phyloP scores from a whole-genome alignment of 2,113 vertebrate species.

The Sturnira hondurensis region DNA sequence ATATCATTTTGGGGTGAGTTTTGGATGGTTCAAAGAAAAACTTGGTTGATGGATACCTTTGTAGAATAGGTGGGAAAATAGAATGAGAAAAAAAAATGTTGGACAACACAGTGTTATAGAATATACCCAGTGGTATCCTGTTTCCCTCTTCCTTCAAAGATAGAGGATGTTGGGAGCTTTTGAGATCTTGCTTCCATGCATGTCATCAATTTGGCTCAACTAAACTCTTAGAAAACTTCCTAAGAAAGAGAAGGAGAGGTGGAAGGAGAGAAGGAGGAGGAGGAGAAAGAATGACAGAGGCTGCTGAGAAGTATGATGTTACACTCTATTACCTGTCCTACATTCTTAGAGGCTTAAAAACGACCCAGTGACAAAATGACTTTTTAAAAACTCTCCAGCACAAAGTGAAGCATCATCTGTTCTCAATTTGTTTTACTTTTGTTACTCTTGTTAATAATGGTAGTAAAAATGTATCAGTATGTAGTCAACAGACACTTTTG shows the following conservation, averaged over 20 bases:
- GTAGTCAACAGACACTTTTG: not conserved
- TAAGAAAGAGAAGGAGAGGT: no score
- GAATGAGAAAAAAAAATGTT: constrained; percentile 10
- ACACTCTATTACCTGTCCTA: not conserved
- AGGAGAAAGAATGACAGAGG: no score
- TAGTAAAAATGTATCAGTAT: not conserved
- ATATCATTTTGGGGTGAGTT: constrained; percentile 95
- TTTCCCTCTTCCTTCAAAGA: not conserved
- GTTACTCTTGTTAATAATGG: not conserved
- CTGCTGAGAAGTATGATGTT: not conserved
- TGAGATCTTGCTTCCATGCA: no score
- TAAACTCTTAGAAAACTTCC: no score
- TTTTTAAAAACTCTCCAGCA: not conserved
- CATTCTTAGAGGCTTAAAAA: not conserved
- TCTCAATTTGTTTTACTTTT: constrained; percentile 1
- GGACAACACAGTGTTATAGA: not conserved
- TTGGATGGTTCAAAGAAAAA: not conserved
- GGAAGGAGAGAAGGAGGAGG: no score
- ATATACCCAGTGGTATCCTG: not conserved
- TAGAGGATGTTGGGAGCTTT: not conserved
- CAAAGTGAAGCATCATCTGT: constrained; percentile 10
- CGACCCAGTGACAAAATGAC: not conserved
- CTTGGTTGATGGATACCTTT: not conserved
- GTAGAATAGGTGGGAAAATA: not conserved
- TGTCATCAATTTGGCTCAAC: no score